Evolutionary conservation across 2,888 invertebrate genomes (phyloP).

Genomic region (Anticlea derivata): DNA sequence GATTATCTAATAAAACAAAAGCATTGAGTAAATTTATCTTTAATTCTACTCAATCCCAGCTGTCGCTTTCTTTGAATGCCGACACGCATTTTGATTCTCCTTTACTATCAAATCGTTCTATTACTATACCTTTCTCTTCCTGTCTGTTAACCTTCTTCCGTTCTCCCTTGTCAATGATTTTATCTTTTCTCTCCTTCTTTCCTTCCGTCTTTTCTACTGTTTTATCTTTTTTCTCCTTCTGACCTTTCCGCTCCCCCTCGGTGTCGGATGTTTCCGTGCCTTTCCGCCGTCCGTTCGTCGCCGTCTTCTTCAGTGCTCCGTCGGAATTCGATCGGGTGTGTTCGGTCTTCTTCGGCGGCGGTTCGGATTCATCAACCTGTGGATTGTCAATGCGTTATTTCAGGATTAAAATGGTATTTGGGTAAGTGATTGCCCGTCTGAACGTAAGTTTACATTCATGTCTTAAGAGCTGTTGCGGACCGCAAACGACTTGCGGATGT

Average conservation of each 20-base stretch:
- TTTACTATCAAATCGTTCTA: constrained; percentile 54
- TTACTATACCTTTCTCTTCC: constrained; percentile 37
- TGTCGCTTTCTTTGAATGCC: constrained; percentile 73
- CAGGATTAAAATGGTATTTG: too few species aligned
- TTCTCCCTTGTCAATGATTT: constrained; percentile 29
- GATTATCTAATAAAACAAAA: constrained; percentile 34
- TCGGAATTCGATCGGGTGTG: constrained; percentile 39
- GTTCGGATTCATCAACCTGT: constrained; percentile 64
- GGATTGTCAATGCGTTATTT: background rate
- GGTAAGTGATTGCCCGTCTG: too few species aligned
- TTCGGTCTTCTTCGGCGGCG: constrained; percentile 59
- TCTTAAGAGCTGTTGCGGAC: too few species aligned
- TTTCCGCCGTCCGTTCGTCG: constrained; percentile 50
- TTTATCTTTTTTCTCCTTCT: constrained; percentile 1
- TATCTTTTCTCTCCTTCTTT: constrained; percentile 30
- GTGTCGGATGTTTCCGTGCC: constrained; percentile 33
- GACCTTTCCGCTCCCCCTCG: constrained; percentile 34
- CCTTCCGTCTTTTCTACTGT: constrained; percentile 31
- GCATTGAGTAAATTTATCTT: constrained; percentile 32
- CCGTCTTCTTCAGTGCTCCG: constrained; percentile 31
- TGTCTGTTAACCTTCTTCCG: background rate
- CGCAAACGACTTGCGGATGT: too few species aligned
- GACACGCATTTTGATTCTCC: constrained; percentile 56
- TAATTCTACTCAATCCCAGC: constrained; percentile 64
- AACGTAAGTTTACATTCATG: too few species aligned